Base-by-base conservation (phyloP, 2,888 invertebrate species). In the Machimus atricapillus region DNA sequence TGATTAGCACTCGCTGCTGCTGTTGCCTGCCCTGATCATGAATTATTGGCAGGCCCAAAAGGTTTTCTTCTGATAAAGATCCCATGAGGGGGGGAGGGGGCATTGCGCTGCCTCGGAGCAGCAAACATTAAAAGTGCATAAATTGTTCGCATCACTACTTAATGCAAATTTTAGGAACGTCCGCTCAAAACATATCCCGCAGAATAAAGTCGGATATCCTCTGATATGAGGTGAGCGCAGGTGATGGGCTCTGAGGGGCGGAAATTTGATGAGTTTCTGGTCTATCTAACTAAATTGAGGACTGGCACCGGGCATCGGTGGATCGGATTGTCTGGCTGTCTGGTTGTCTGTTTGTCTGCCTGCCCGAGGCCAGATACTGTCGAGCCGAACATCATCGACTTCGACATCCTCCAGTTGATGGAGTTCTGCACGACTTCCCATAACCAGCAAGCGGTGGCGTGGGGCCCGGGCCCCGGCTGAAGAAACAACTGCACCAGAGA, bases 1-100 rank as follows among this genome's bases (percentile, higher is more conserved):
- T 81, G 81, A 81, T 81, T 81, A 81, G 81, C 81, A 34, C 56
- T 37, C 81, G 81, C 81, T 8, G n/a, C 56, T 31, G 81, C 56
- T 31, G 81, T 37, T 31, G 56, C 56, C 81, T 31, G 37, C 9
- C 31, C 74, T 77, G 77, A 77, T 77, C 12, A 40, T 37, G 40
- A 77, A 16, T 40, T 40, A 77, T 77, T 77, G 77, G 23, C 23
- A 19, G 12, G 37, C 14, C 34, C 37, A 14, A 66, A 12, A 23
- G 66, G 66, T 12, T 66, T 66, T 23, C 8, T 40, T 23, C 66
- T 66, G 66, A 66, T 66, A 66, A 56, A 66, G 27, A 66, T 66
- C 66, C 66, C 23, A 66, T 19, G 66, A 31, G 27, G 66, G 66
- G 66, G 12, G 66, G 12, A 66, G 66, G 66, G 66, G 12, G 66